phyloP scores from a whole-genome alignment of 2,888 invertebrate genomes.

The Isotomurus palustris region DNA sequence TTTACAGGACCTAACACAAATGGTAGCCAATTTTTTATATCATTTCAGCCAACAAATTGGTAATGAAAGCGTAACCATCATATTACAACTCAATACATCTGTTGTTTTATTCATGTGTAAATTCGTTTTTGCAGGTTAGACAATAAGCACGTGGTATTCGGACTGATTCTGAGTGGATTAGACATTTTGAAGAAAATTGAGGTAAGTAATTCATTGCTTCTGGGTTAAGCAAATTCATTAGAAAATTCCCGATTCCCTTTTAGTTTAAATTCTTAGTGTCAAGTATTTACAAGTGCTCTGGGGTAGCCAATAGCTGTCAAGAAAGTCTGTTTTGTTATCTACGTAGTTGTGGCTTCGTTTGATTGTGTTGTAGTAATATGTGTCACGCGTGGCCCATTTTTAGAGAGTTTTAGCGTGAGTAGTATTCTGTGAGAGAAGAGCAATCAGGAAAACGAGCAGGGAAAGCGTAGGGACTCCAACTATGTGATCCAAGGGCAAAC shows the following conservation, averaged over 20 bases:
- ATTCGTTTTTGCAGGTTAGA: conserved; percentile 64
- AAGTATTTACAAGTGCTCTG: no score
- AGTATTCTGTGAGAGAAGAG: neutral
- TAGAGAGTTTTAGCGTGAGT: neutral
- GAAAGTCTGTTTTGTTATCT: neutral
- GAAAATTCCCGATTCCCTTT: no score
- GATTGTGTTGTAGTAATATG: no score
- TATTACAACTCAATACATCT: neutral
- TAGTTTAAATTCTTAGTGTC: no score
- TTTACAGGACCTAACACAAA: conserved; percentile 74
- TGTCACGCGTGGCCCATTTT: no score
- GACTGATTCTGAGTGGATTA: conserved; percentile 87
- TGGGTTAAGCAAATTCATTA: neutral
- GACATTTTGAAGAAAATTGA: conserved; percentile 91
- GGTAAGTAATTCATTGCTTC: conserved; percentile 46
- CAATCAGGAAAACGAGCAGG: neutral
- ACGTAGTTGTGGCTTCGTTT: no score
- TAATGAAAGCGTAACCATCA: conserved; percentile 50
- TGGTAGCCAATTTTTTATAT: conserved; percentile 96
- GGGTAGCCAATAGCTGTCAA: no score
- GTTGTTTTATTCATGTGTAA: neutral
- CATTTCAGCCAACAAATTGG: conserved; percentile 72
- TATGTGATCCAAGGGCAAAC: no score
- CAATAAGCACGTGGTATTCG: conserved; percentile 96
- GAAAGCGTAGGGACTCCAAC: no score